Evolutionary conservation across 2,797 vertebrate genomes (phyloP), one percentile per base, ranked within the genome.

Genomic region (Anguilla pacifica): DNA sequence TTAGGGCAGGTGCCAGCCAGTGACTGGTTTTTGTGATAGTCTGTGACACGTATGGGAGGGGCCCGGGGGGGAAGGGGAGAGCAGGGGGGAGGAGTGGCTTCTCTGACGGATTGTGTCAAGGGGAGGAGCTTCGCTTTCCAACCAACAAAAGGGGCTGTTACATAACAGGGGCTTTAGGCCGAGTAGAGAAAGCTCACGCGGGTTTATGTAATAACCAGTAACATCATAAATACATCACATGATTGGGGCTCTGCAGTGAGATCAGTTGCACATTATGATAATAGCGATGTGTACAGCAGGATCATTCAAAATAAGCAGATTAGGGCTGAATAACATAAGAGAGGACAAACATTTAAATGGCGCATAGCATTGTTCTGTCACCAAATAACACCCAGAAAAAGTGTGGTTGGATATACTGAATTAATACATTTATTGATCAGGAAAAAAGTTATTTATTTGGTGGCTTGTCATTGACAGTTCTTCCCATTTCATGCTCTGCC

Each of bases 101-200:
- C 79, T 82, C 79, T 82, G 79, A 82, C n/a, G 46, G 22, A 49
- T 82, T n/a, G 79, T n/a, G 79, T 82, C 7, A 11, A 9, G 79
- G 79, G 79, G 79, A 82, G 77, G 77, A 81, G 77, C 43, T 81
- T 82, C 25, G 46, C 79, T 82, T n/a, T 82, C 79, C 17, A 82
- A 13, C 79, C 46, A 51, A 82, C 79, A 82, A 51, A 82, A n/a
- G 25, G 46, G 79, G 46, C 43, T 82, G 79, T 82, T 82, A 82
- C 79, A 82, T 82, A 82, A 82, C 82, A 84, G 53, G n/a, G 2
- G 25, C 82, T 84, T 35, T 31, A 57, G 82, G 82, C 53, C 57
- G n/a, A 51, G 51, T n/a, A 57, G 82, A 84, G 82, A 91, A 91
- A 86, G 61, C 90, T 88, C 89, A 87, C 57, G 67, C 79, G 72